phyloP scores from a whole-genome alignment of 2,113 vertebrate species.

The Axis porcinus region DNA sequence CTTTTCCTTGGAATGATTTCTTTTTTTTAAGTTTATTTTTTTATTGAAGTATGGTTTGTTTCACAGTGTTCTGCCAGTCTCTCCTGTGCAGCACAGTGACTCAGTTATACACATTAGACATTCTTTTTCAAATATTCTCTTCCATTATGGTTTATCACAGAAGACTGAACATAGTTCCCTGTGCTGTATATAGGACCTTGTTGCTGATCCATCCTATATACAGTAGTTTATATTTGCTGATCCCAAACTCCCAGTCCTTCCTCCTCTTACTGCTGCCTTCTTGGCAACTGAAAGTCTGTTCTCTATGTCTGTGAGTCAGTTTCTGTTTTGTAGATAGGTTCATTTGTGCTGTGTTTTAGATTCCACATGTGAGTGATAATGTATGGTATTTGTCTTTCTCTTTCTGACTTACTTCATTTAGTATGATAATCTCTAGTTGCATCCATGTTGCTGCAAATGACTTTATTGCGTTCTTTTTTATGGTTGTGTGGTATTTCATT shows the following conservation, averaged over 20 bases:
- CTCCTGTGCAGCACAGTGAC: background rate
- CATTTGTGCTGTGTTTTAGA: background rate
- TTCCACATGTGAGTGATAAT: background rate
- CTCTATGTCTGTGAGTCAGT: background rate
- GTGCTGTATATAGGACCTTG: background rate
- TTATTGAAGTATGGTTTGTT: background rate
- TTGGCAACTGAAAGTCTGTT: background rate
- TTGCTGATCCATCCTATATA: background rate
- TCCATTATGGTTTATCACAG: background rate
- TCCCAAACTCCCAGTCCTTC: background rate
- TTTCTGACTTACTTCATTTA: background rate
- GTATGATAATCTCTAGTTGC: background rate
- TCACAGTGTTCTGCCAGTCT: background rate
- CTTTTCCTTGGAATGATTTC: background rate
- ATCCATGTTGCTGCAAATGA: background rate
- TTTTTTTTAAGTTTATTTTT: background rate
- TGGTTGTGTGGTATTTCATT: background rate
- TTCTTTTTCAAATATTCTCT: background rate
- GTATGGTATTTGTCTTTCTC: background rate
- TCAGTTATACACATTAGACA: background rate
- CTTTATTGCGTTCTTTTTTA: background rate
- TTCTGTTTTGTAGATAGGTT: background rate
- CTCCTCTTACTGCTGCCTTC: too few relatives aligned
- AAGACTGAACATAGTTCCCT: background rate
- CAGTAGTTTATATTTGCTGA: background rate